Conservation (phyloP, 1,140 invertebrate genomes). For the Solenopsis invicta region DNA sequence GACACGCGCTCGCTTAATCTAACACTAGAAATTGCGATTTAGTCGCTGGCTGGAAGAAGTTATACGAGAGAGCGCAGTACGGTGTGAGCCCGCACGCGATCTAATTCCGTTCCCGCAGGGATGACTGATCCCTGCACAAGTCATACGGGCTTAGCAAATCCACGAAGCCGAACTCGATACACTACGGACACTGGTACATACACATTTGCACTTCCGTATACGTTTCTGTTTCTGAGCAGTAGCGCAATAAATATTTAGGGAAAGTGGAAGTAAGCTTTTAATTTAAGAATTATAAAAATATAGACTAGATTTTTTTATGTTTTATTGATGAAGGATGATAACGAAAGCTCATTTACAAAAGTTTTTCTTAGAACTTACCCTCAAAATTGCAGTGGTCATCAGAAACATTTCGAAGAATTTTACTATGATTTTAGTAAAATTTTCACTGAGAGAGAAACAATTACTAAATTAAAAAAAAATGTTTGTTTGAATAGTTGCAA, state of each 20-base stretch:
- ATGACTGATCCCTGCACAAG: not conserved
- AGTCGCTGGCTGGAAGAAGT: slow-evolving; percentile 20
- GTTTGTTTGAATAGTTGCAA: too few relatives aligned
- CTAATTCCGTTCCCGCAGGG: slow-evolving; percentile 61
- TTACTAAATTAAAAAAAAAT: too few relatives aligned
- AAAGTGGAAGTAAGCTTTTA: not conserved
- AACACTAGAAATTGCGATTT: slow-evolving; percentile 30
- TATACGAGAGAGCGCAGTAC: slow-evolving; percentile 2
- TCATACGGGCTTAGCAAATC: not conserved
- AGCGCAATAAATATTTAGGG: not conserved
- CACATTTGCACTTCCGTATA: not conserved
- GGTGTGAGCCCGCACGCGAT: slow-evolving; percentile 41
- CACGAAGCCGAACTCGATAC: not conserved
- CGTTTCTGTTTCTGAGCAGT: not conserved
- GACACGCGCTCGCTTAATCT: slow-evolving; percentile 7
- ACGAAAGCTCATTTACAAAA: too few relatives aligned
- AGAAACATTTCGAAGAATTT: too few relatives aligned
- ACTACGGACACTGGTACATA: not conserved
- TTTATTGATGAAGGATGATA: too few relatives aligned
- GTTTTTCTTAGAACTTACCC: too few relatives aligned
- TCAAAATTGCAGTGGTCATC: too few relatives aligned
- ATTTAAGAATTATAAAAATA: too few relatives aligned
- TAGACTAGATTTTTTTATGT: too few relatives aligned
- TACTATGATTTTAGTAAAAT: too few relatives aligned
- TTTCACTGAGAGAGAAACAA: too few relatives aligned